These are phyloP conservation scores for Bombus fervidus DNA, from an alignment of 1,140 invertebrate species.

Conservation along the genomic window DNA sequence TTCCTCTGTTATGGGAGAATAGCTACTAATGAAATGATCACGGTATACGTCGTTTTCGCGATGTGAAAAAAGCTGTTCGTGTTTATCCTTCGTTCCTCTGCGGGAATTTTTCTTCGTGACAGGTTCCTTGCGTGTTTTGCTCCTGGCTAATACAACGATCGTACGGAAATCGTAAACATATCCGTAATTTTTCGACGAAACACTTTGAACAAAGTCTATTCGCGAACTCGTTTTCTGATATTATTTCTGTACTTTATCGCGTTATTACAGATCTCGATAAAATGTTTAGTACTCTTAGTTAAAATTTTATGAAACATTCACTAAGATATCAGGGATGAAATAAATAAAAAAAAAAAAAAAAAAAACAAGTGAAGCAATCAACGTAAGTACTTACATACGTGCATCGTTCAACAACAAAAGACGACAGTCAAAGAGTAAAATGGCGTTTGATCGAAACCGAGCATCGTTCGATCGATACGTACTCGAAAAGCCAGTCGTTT, in stretches of 20 bases:
- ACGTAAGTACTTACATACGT: background rate
- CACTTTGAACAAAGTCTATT: background rate
- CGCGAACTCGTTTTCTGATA: background rate
- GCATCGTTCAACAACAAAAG: background rate
- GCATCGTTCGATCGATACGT: background rate
- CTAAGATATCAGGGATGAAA: background rate
- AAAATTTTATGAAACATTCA: background rate
- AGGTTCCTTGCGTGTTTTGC: constrained; percentile 11
- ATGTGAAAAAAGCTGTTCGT: constrained; percentile 35
- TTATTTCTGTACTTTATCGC: background rate
- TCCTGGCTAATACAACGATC: background rate
- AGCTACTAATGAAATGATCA: constrained; percentile 65
- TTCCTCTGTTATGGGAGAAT: constrained; percentile 23
- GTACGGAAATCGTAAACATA: constrained; percentile 28
- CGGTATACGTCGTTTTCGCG: constrained; percentile 19
- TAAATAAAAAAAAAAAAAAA: background rate
- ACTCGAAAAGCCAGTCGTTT: background rate
- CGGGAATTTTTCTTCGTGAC: constrained; percentile 40
- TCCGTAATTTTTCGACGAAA: constrained; percentile 25
- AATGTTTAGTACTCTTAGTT: background rate
- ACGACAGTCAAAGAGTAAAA: background rate
- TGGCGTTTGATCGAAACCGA: background rate
- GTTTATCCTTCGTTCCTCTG: constrained; percentile 62
- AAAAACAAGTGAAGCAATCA: background rate
- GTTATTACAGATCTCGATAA: background rate